Evolutionary conservation across 2,797 vertebrate species (phyloP), one percentile per base, ranked within the genome.

Genomic region (Neostethus bicornis): DNA sequence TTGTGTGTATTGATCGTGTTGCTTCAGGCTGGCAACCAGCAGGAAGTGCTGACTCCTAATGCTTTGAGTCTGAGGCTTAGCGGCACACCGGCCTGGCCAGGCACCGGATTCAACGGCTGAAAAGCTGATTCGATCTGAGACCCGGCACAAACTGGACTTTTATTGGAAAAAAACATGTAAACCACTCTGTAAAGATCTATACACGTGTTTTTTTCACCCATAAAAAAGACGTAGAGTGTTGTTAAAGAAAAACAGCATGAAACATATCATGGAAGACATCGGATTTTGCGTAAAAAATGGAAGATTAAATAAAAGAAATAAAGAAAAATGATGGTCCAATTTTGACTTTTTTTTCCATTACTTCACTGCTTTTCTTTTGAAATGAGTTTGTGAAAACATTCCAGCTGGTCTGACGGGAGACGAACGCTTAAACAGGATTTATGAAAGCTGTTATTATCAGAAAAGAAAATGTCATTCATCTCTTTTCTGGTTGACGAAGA

Each of bases 31-130:
- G 24, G 5, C 50, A 46, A 24, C 20, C 35, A 51, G 35, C 25
- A 32, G 25, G 13, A 44, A 70, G 4, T 58, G 65, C 72, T 70
- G 75, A 75, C 66, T 79, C 70, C 60, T 57, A 51, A 47, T 53
- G 74, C 26, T 68, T 79, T 45, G 13, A 54, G 62, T 62, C 8
- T 48, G 75, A 63, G 66, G 80, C 80, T 79, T 80, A 79, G 80
- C 80, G 68, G 63, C 70, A 38, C 59, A 57, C 31, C 66, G 62
- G 79, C 75, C 79, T 82, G 13, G 48, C 56, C 66, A 19, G 42
- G 58, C 6, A 41, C n/a, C n/a, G n/a, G n/a, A n/a, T n/a, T n/a
- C n/a, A n/a, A n/a, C n/a, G 68, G 69, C 44, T 83, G 75, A 77
- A 29, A 13, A 32, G 29, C 29, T 32, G 29, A 29, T 13, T 12